phyloP scores from a whole-genome alignment of 2,797 vertebrate genomes.

The Denticeps clupeoides region DNA sequence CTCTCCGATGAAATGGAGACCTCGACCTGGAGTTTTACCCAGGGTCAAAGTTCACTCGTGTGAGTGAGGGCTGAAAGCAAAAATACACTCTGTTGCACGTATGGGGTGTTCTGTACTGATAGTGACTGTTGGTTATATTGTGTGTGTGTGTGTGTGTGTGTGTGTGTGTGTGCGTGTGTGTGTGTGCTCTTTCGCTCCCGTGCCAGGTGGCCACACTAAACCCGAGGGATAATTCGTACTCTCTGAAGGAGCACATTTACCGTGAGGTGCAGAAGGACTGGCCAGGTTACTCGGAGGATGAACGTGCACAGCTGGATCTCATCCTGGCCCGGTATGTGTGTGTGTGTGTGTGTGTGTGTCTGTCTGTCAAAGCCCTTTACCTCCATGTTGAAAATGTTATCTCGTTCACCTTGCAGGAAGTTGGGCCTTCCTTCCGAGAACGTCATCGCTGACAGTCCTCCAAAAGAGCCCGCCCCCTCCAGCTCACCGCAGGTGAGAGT shows the following conservation, averaged over 20 bases:
- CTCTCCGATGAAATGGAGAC: not conserved
- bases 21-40: not conserved
- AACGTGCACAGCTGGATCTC: slow-evolving; percentile 66
- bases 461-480: slow-evolving; percentile 56
- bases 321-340: slow-evolving; percentile 66
- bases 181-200: not conserved
- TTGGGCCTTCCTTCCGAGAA: slow-evolving; percentile 58
- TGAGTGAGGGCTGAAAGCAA: too few relatives aligned
- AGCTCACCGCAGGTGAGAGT: slow-evolving; percentile 68
- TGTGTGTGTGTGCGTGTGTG: slow-evolving; percentile 21
- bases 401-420: slow-evolving; percentile 62
- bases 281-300: slow-evolving; percentile 78
- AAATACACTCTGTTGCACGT: too few relatives aligned
- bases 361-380: not conserved
- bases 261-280: slow-evolving; percentile 79
- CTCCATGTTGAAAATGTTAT: not conserved
- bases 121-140: not conserved
- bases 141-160: not conserved
- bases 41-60: not conserved
- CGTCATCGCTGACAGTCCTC: slow-evolving; percentile 51
- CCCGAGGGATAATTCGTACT: slow-evolving; percentile 81
- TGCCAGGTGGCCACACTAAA: slow-evolving; percentile 79
- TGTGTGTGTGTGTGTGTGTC: not conserved
- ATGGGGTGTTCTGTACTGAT: too few relatives aligned
- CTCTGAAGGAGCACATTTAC: slow-evolving; percentile 78